Conservation (phyloP, 2,113 vertebrate species). For the Pipa parva region DNA sequence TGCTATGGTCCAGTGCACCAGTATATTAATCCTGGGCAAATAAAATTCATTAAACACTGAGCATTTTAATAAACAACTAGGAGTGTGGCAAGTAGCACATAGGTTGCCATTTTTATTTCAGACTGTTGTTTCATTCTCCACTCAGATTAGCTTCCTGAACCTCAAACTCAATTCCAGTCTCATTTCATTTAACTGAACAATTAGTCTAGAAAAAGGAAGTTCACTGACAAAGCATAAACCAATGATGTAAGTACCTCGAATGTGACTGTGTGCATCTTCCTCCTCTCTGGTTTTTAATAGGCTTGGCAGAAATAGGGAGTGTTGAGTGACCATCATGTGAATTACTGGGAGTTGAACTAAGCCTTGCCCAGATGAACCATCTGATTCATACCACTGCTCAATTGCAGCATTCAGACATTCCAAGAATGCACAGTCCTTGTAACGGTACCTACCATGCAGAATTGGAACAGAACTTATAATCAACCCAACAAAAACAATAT, state of each 20-base stretch:
- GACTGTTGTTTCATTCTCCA: too few species aligned
- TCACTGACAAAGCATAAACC: neutral
- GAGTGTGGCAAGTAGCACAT: too few species aligned
- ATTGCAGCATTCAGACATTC: constrained; percentile 58
- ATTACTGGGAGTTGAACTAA: constrained; percentile 67
- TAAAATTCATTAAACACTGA: too few species aligned
- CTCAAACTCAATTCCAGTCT: too few species aligned
- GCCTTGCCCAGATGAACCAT: constrained; percentile 36
- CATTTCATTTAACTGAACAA: too few species aligned
- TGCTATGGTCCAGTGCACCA: too few species aligned
- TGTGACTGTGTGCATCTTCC: constrained; percentile 42
- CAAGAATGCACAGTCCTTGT: constrained; percentile 70
- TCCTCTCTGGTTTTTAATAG: constrained; percentile 62
- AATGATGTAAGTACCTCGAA: constrained; percentile 67
- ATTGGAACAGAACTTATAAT: constrained; percentile 27
- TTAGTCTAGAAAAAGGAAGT: neutral
- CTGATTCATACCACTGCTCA: constrained; percentile 59
- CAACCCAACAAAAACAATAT: neutral
- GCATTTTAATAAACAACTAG: too few species aligned
- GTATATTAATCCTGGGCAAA: too few species aligned
- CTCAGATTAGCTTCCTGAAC: too few species aligned
- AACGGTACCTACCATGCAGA: constrained; percentile 71
- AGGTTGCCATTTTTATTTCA: too few species aligned
- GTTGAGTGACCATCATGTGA: constrained; percentile 86
- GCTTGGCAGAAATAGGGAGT: constrained; percentile 83